Base-by-base conservation (phyloP, 1,140 invertebrate species). In the Cylas formicarius region DNA sequence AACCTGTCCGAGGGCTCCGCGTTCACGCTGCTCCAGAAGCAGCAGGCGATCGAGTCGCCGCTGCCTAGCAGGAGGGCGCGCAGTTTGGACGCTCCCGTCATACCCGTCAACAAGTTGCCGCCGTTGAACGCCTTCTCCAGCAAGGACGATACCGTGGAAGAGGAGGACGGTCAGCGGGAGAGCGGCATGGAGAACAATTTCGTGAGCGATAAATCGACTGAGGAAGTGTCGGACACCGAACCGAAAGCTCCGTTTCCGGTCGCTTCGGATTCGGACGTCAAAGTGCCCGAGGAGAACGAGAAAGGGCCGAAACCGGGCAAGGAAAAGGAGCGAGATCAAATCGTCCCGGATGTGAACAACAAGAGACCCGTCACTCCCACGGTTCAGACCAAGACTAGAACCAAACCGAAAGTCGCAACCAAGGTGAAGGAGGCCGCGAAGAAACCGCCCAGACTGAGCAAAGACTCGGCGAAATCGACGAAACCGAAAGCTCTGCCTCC, bases 81-180 rank as follows among this genome's bases (percentile, higher is more conserved):
- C 63, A 88, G 85, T 43, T 69, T 90, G 48, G 86, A 89, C 60
- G 82, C 84, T 11, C 82, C 84, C 7, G 81, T 89, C 28, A 85
- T 88, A 56, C 79, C 84, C 11, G 60, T 89, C 14, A 81, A 84
- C 63, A 72, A 76, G 55, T 65, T 88, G 38, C 85, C 85, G 17
- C 80, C 82, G n/a, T 78, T 83, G 56, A 86, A 86, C 65, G 82
- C 85, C 0, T 87, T 89, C 67, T 88, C 86, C 0, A 86, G 84
- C 40, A 88, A 88, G 65, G 86, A 90, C 65, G 86, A 90, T 60
- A 90, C 86, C 0, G 76, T 90, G 1, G 81, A 78, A 41, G 73
- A 82, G 58, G 72, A 78, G 58, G 78, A 80, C 26, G 62, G 62
- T 39, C 32, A 47, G 13, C 27, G 53, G 22, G 40, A 53, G 10